Base-by-base conservation (phyloP, 1,140 invertebrate genomes). In the Scaptomyza graminum region DNA sequence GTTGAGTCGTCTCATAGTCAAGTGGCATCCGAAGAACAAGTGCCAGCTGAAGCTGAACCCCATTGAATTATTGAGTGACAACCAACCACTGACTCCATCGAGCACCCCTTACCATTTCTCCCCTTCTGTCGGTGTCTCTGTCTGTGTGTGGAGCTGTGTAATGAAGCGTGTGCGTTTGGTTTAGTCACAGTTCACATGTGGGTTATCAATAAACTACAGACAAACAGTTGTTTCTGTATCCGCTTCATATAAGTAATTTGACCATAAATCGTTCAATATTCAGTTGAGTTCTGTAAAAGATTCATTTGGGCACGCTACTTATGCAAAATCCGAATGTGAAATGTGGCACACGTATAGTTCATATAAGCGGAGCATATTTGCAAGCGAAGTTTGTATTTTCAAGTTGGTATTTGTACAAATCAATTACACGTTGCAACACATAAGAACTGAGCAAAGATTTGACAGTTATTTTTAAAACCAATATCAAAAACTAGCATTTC, bases 21-120 rank as follows among this genome's bases (percentile, higher is more conserved):
- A 74, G 63, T 76, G 47, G 18, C 69, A 84, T 18, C 54, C 46
- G 52, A 59, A 28, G 64, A 50, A 15, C 22, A 28, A 44, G 43
- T 47, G 44, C 55, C 22, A 44, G 41, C 62, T 41, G 63, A 25
- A 61, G 47, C 56, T 52, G 56, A 37, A 50, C 39, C 43, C 49
- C 49, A 68, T 15, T 84, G 72, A 83, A 83, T 83, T 84, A 83
- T 83, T 84, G 80, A 83, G 62, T 61, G 76, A 64, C 68, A 82
- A 69, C 66, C 68, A 82, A 69, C 66, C 66, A 70, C 64, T 74
- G 39, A 51, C 47, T 78, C 18, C 22, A 31, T 8, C 13, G 16
- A 15, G 22, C 13, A 9, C 41, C 39, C 16, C 16, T 12, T 3
- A 12, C 7, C 5, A 37, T 12, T 37, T 22, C 0, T 9, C 37